Conservation (phyloP, 2,888 invertebrate species). For the Xylota segnis region DNA sequence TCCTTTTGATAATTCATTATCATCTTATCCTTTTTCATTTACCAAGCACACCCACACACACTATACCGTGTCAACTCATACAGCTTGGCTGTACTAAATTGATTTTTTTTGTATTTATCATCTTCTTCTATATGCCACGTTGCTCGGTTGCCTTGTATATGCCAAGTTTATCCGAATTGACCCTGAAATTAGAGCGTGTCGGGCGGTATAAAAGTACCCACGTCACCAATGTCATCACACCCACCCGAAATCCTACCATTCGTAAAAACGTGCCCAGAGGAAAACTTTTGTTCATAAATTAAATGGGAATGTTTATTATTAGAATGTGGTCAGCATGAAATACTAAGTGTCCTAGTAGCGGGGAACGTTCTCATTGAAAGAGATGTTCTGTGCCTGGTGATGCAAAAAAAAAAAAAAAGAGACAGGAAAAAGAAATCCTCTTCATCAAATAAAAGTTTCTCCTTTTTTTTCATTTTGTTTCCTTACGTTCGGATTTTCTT, state of each 20-base stretch:
- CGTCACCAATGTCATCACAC: slow-evolving; percentile 27
- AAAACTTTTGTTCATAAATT: slow-evolving; percentile 63
- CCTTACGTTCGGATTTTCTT: background rate
- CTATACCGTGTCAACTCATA: slow-evolving; percentile 25
- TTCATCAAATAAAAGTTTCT: slow-evolving; percentile 11
- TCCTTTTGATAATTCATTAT: slow-evolving; percentile 71
- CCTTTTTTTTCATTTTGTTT: slow-evolving; percentile 1
- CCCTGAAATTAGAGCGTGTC: slow-evolving; percentile 26
- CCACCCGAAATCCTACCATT: background rate
- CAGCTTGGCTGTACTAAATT: background rate
- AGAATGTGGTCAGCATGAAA: slow-evolving; percentile 61
- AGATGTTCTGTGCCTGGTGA: slow-evolving; percentile 21
- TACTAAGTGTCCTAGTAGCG: slow-evolving; percentile 37
- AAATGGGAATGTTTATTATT: slow-evolving; percentile 60
- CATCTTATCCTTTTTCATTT: slow-evolving; percentile 40
- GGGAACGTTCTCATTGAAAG: slow-evolving; percentile 3
- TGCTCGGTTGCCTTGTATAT: slow-evolving; percentile 21
- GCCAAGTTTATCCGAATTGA: slow-evolving; percentile 39
- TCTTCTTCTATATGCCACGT: background rate
- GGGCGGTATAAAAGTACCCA: slow-evolving; percentile 12
- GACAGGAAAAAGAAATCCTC: slow-evolving; percentile 14
- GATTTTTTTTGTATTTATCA: slow-evolving; percentile 11
- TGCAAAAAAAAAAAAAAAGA: background rate
- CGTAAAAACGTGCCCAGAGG: slow-evolving; percentile 12
- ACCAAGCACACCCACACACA: background rate